A percentile compares a stretch with the other conserved stretches of the same genome.
Evolutionary conservation across 2,888 invertebrate genomes (phyloP).

Genomic region (Phyllotreta cruciferae): DNA sequence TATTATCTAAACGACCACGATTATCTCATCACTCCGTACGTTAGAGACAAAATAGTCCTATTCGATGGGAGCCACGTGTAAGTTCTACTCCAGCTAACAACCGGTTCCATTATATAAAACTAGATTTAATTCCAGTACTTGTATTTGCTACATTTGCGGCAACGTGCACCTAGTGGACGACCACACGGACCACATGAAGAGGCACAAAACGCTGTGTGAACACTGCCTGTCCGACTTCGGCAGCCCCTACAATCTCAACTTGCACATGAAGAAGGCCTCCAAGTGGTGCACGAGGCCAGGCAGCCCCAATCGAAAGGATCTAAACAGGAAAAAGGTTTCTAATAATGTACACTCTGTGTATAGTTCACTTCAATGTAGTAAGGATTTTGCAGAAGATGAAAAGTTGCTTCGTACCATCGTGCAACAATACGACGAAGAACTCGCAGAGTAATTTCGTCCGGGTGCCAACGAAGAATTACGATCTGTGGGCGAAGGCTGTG

Average conservation of each 20-base stretch:
- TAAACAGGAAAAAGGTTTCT: conserved; percentile 19
- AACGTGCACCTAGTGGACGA: conserved; percentile 23
- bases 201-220: conserved; percentile 34
- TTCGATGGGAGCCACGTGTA: conserved; percentile 18
- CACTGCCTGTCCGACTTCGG: conserved; percentile 36
- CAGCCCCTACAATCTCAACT: conserved; percentile 42
- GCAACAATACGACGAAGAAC: conserved; percentile 8
- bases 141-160: conserved; percentile 37
- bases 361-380: no score
- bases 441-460: conserved; percentile 1
- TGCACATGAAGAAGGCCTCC: conserved; percentile 39
- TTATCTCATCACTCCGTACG: conserved; percentile 42
- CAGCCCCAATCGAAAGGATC: conserved; percentile 29
- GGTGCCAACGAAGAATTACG: background rate
- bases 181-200: conserved; percentile 42
- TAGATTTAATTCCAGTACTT: conserved; percentile 22
- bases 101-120: background rate
- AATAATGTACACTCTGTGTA: no score
- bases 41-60: conserved; percentile 36
- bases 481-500: conserved; percentile 6
- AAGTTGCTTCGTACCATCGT: conserved; percentile 18
- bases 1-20: conserved; percentile 47
- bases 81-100: background rate
- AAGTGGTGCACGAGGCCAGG: conserved; percentile 28
- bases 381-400: conserved; percentile 1